phyloP scores from a whole-genome alignment of 2,113 vertebrate genomes.

The Reinhardtius hippoglossoides region DNA sequence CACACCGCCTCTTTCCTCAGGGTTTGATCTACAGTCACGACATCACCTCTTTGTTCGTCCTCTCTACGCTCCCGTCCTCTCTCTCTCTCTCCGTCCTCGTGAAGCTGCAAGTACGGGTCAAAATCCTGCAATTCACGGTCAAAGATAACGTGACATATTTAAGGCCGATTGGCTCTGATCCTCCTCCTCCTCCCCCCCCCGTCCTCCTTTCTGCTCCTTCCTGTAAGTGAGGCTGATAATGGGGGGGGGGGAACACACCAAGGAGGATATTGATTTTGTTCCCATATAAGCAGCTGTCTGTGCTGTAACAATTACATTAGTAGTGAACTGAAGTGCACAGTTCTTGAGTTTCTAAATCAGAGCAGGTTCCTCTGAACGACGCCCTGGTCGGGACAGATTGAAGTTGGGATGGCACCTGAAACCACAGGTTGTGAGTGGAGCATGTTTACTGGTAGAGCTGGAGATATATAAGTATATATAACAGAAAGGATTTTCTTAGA shows the following conservation, averaged over 20 bases:
- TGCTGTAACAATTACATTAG: slow-evolving; percentile 18
- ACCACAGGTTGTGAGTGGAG: too few species aligned
- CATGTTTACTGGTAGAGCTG: too few species aligned
- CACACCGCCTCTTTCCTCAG: not conserved
- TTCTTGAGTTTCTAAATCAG: slow-evolving; percentile 6
- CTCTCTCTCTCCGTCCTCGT: slow-evolving; percentile 16
- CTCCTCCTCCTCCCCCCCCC: too few species aligned
- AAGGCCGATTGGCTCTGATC: not conserved
- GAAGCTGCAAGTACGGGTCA: not conserved
- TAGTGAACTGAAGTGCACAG: slow-evolving; percentile 7
- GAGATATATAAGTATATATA: too few species aligned
- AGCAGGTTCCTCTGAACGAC: not conserved
- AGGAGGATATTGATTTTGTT: slow-evolving; percentile 37
- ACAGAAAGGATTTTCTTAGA: too few species aligned
- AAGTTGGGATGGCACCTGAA: too few species aligned
- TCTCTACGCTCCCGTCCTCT: not conserved
- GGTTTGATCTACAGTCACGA: slow-evolving; percentile 18
- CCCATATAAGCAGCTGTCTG: not conserved
- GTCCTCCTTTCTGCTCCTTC: not conserved
- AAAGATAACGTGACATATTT: not conserved
- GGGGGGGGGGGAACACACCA: not conserved
- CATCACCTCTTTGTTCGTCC: not conserved
- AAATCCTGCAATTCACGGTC: not conserved
- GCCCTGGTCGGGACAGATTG: not conserved
- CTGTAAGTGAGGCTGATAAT: slow-evolving; percentile 22